A percentile compares a stretch with the other conserved stretches of the same genome.
Evolutionary conservation across 2,113 vertebrate species (phyloP).

Genomic region (Cololabis saira): DNA sequence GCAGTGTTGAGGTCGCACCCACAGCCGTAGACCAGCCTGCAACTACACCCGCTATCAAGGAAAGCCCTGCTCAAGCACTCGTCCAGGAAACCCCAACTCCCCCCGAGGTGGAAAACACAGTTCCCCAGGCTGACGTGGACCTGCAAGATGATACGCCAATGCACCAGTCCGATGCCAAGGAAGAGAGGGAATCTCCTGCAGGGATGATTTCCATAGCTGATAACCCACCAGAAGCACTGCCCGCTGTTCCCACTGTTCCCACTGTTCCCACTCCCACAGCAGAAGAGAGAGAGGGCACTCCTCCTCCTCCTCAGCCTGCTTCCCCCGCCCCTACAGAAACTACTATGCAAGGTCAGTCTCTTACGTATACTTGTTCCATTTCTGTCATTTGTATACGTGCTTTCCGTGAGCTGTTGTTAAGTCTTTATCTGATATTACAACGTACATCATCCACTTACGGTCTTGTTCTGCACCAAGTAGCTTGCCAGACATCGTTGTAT

Average conservation of each 20-base stretch:
- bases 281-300: conserved; percentile 72
- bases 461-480: background rate
- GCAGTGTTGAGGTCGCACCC: conserved; percentile 15
- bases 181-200: conserved; percentile 38
- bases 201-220: conserved; percentile 67
- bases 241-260: conserved; percentile 39
- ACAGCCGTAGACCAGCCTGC: conserved; percentile 12
- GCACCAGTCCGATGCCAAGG: conserved; percentile 25
- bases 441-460: background rate
- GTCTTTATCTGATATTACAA: background rate
- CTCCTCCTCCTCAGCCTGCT: conserved; percentile 73
- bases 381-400: background rate
- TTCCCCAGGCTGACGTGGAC: conserved; percentile 18
- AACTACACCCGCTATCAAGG: conserved; percentile 25
- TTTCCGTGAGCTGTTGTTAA: background rate
- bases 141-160: conserved; percentile 31
- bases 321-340: conserved; percentile 78
- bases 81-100: background rate
- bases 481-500: background rate
- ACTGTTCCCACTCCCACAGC: conserved; percentile 39
- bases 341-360: conserved; percentile 84
- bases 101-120: conserved; percentile 28
- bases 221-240: conserved; percentile 20
- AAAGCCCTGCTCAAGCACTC: conserved; percentile 4
- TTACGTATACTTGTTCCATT: background rate